Evolutionary conservation across 1,140 invertebrate genomes (phyloP).

Genomic region (Leptonema lineaticorne): DNA sequence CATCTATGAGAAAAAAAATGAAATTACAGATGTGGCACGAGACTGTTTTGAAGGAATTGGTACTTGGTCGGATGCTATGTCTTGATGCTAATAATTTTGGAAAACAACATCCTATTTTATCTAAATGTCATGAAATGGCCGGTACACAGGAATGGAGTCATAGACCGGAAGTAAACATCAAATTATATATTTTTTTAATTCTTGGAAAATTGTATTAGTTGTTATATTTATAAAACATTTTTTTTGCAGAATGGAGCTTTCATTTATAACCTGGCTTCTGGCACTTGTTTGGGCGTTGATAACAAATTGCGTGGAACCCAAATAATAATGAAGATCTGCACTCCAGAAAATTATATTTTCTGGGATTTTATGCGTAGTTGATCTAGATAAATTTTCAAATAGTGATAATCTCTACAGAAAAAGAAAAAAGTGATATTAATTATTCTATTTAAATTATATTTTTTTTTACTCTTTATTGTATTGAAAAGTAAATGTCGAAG

Average conservation of each 20-base stretch:
- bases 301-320: constrained; percentile 55
- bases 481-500: too few species aligned
- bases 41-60: constrained; percentile 81
- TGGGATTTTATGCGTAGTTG: constrained; percentile 73
- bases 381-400: too few species aligned
- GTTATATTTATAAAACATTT: neutral
- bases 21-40: constrained; percentile 76
- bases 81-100: constrained; percentile 65
- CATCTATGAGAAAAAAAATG: constrained; percentile 13
- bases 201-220: neutral
- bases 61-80: constrained; percentile 82
- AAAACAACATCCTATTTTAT: constrained; percentile 65
- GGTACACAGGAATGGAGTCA: constrained; percentile 88
- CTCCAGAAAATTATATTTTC: constrained; percentile 59
- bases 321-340: constrained; percentile 72
- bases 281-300: constrained; percentile 73
- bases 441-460: too few species aligned
- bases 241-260: constrained; percentile 65
- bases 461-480: too few species aligned
- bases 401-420: too few species aligned
- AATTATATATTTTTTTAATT: neutral
- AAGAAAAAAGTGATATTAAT: too few species aligned
- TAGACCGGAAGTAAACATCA: constrained; percentile 61
- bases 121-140: constrained; percentile 91
- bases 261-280: constrained; percentile 84